Conservation (phyloP, 2,797 vertebrate genomes). For the Pipistrellus pygmaeus region DNA sequence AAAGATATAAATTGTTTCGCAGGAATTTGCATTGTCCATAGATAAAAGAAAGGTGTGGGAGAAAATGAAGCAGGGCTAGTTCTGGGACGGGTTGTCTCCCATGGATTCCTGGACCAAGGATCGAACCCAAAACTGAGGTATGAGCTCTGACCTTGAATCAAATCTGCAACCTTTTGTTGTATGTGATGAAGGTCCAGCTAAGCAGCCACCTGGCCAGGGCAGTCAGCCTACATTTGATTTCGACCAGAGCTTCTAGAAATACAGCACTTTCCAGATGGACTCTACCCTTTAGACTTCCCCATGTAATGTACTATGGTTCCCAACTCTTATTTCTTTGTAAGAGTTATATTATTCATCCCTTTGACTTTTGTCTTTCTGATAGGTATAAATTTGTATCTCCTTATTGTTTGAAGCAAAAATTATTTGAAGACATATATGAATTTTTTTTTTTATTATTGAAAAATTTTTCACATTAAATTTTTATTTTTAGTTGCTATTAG, state of each 20-base stretch:
- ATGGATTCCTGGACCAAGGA: background rate
- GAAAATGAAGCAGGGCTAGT: background rate
- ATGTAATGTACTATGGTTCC: accelerated
- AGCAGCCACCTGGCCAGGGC: background rate
- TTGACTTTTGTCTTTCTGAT: background rate
- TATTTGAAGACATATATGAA: background rate
- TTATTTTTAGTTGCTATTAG: background rate
- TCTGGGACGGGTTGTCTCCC: background rate
- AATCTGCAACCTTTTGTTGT: background rate
- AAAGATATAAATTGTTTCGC: background rate
- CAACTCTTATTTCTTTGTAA: background rate
- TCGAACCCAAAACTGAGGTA: background rate
- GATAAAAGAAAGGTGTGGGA: background rate
- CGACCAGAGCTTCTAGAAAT: background rate
- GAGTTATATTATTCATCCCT: background rate
- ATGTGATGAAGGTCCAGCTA: background rate
- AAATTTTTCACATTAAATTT: background rate
- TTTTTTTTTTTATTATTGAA: background rate
- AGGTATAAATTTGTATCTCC: background rate
- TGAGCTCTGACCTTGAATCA: background rate
- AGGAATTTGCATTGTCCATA: background rate
- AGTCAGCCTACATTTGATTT: background rate
- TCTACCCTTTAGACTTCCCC: accelerated
- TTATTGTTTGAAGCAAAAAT: background rate
- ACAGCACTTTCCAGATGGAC: background rate